Evolutionary conservation across 2,797 vertebrate genomes (phyloP).

Genomic region (Lophius americanus): DNA sequence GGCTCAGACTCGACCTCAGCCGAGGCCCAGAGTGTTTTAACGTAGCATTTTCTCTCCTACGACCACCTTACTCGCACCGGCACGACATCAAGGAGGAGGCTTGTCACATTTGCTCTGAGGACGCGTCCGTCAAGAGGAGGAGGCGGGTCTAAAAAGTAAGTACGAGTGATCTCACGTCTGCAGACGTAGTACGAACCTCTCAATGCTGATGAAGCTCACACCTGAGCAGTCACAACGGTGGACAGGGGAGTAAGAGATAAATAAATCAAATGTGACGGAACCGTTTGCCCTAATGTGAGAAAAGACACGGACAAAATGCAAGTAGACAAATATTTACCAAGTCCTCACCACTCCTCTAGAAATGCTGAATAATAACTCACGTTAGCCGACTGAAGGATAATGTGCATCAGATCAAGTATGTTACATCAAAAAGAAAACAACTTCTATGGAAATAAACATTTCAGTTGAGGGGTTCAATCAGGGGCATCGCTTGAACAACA

Average conservation of each 20-base stretch:
- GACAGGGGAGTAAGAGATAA: conserved; percentile 2
- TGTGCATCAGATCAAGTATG: too few species aligned
- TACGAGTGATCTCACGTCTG: background rate
- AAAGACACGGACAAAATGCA: conserved; percentile 13
- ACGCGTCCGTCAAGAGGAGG: conserved; percentile 20
- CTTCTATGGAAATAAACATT: too few species aligned
- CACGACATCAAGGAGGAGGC: background rate
- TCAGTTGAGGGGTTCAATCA: too few species aligned
- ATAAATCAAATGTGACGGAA: conserved; percentile 36
- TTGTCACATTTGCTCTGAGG: background rate
- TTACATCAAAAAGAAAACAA: too few species aligned
- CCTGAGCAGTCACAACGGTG: conserved; percentile 6
- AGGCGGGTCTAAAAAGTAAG: background rate
- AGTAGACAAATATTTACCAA: conserved; percentile 5
- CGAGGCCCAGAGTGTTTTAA: conserved; percentile 1
- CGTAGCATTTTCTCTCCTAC: background rate
- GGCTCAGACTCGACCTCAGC: conserved; percentile 8
- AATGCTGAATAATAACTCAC: conserved; percentile 1
- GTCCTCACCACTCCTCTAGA: background rate
- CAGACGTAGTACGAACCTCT: conserved; percentile 6
- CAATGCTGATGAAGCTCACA: background rate
- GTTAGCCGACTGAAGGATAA: too few species aligned
- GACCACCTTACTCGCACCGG: background rate
- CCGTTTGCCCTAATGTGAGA: conserved; percentile 23
- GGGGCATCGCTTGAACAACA: too few species aligned